Evolutionary conservation across 1,140 invertebrate species (phyloP), one percentile per base, ranked within the genome.

Genomic region (Drosophila pachea): DNA sequence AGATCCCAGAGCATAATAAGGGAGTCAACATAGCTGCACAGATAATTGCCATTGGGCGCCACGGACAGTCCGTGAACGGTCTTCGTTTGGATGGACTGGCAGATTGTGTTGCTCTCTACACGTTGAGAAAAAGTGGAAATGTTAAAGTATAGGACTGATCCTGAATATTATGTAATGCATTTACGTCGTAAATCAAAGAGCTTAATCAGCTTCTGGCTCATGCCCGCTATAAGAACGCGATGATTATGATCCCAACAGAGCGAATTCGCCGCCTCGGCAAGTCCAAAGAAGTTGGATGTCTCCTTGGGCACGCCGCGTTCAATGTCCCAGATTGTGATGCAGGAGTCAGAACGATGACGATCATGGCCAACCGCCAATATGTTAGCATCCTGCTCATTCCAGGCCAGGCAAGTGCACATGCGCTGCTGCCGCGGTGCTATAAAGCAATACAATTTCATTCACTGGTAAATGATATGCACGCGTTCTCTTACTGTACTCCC

Each of bases 111-210:
- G 11, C 92, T 91, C 91, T 96, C 95, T 95, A 70, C 36, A 9
- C 7, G 7, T 89, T 81, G 1, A 66, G 22, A 12, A 49, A 2
- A 50, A 7, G 31, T 72, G 9, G n/a, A 11, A 12, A 42, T 42
- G n/a, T 12, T 42, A 40, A 7, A 22, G 22, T 22, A 40, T 11
- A n/a, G n/a, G n/a, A 12, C 4, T 6, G n/a, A n/a, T n/a, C n/a
- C n/a, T n/a, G 6, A 12, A 42, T 7, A 78, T 67, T 60, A 60
- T 68, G 48, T 40, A 53, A 22, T 14, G 22, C 35, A 79, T 60
- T 88, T 90, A 97, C 97, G 96, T 93, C 97, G 92, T 0, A 98
- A 91, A 90, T 99, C 97, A 88, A 95, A 95, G n/a, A 98, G 92
- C 90, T 95, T 95, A 5, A 99, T 93, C 74, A 94, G 93, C 78